Evolutionary conservation across 2,113 vertebrate genomes (phyloP), one percentile per base, ranked within the genome.

Genomic region (Triplophysa rosa): DNA sequence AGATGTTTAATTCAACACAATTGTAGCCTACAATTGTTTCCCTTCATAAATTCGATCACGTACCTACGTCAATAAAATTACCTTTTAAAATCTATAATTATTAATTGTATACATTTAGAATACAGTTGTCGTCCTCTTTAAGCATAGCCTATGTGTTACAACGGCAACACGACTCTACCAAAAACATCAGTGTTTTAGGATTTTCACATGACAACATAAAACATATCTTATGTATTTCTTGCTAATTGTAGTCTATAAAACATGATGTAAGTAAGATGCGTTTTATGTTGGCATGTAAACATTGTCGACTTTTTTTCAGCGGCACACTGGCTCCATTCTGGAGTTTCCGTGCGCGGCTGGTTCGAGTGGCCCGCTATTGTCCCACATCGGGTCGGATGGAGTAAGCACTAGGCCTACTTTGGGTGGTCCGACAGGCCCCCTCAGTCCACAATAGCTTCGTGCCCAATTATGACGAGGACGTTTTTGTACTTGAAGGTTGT

Each of bases 401-500:
- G 87, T 88, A 91, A 90, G 86, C 87, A 83, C 84, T 37, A 37
- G 33, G 33, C 33, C 33, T 88, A 85, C 83, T 85, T 79, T 93
- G 92, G 92, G 92, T 93, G 92, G 92, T 93, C 91, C 87, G 62
- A 87, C 90, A 90, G 66, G 67, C 78, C 79, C 62, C 63, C 56
- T 63, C 58, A 58, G 47, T 29, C 47, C 59, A 82, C 80, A 83
- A 83, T 83, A 69, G 68, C 63, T 21, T 64, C 54, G 47, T 67
- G 64, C 84, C 72, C 82, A 85, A 83, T 85, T 78, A 83, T 77
- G 78, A 64, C 56, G 80, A 72, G 77, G 68, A 80, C 89, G 87
- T 91, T 90, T 89, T 90, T 89, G 89, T 87, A 90, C 90, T 91
- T 87, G 75, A 89, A 82, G 86, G 88, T 91, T 90, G 88, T 93